A percentile compares a stretch with the other conserved stretches of the same genome.
Conservation (phyloP, 2,888 invertebrate species). For the Drosophila vallismaia region DNA sequence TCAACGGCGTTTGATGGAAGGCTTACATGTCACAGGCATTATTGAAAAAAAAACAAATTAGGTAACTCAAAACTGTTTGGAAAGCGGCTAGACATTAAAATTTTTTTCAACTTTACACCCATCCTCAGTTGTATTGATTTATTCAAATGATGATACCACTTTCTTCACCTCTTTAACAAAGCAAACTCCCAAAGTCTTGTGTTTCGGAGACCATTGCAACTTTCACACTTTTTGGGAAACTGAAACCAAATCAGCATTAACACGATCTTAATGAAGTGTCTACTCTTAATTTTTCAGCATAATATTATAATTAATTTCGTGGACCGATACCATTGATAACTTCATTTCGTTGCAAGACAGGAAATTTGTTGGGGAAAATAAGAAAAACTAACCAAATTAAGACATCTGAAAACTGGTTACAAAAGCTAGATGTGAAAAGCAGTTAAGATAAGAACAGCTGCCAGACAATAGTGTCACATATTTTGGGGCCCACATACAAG, state of each 20-base stretch:
- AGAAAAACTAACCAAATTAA: constrained; percentile 51
- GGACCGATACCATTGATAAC: constrained; percentile 55
- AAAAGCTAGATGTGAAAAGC: constrained; percentile 36
- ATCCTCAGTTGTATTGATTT: neutral
- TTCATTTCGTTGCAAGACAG: constrained; percentile 43
- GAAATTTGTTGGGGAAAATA: constrained; percentile 49
- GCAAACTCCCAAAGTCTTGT: neutral
- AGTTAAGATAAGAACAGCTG: constrained; percentile 37
- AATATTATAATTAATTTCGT: constrained; percentile 56
- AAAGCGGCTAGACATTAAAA: neutral
- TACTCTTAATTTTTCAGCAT: constrained; percentile 54
- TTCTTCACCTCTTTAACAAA: constrained; percentile 29
- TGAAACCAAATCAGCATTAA: constrained; percentile 51
- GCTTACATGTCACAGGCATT: neutral
- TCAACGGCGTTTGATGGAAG: neutral
- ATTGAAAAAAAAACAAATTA: neutral
- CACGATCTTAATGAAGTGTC: constrained; percentile 70
- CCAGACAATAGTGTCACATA: constrained; percentile 65
- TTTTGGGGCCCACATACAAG: constrained; percentile 49
- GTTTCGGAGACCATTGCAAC: constrained; percentile 47
- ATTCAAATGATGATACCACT: constrained; percentile 28
- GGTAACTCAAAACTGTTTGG: neutral
- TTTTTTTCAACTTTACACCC: neutral
- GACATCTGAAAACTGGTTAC: constrained; percentile 55
- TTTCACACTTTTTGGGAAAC: constrained; percentile 58